Evolutionary conservation across 1,140 invertebrate genomes (phyloP).

Genomic region (Chironomus striatipennis): DNA sequence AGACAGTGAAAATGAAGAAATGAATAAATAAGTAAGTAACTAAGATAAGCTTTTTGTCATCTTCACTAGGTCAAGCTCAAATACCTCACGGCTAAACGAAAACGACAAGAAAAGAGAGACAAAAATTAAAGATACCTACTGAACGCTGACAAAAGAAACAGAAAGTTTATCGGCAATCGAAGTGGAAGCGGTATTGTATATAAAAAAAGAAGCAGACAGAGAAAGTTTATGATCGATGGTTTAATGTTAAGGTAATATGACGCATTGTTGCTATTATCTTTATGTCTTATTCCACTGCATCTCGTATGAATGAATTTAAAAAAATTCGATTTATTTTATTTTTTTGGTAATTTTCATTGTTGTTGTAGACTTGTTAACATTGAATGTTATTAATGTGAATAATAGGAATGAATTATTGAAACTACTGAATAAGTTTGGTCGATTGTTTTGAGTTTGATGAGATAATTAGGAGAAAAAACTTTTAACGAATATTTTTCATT

Average conservation of each 20-base stretch:
- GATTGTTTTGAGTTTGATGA: too few species aligned
- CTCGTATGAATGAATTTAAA: not conserved
- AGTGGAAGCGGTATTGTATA: not conserved
- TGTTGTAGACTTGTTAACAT: not conserved
- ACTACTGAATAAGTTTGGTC: too few species aligned
- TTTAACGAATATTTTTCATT: too few species aligned
- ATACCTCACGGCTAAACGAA: not conserved
- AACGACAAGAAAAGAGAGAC: not conserved
- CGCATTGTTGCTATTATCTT: slow-evolving; percentile 5
- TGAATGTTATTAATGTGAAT: too few species aligned
- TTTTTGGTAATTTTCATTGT: not conserved
- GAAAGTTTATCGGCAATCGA: not conserved
- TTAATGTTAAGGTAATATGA: not conserved
- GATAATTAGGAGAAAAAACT: too few species aligned
- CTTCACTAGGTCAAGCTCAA: not conserved
- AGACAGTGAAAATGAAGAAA: not conserved
- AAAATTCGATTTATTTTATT: not conserved
- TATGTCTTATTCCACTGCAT: not conserved
- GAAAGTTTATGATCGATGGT: slow-evolving; percentile 10
- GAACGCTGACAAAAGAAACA: not conserved
- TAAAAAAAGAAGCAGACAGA: not conserved
- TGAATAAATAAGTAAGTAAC: not conserved
- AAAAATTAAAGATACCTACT: too few species aligned
- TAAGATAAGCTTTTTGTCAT: not conserved
- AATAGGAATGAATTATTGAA: too few species aligned